Percentiles rank a stretch among this genome's conserved stretches.
phyloP scores from a whole-genome alignment of 2,888 invertebrate genomes.

The Cryptops parisi region DNA sequence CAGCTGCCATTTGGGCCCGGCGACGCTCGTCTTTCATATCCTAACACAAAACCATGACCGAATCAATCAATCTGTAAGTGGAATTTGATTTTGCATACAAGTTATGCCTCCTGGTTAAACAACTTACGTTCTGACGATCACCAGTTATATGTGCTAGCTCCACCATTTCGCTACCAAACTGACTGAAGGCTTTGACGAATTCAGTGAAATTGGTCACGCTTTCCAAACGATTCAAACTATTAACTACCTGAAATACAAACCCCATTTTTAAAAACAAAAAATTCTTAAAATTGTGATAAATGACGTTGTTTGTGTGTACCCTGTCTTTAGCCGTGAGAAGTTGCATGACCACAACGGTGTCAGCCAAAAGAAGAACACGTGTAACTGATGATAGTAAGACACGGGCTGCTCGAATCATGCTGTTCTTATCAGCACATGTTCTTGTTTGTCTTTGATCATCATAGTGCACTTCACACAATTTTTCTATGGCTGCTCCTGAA shows the following conservation, averaged over 20 bases:
- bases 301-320: no score
- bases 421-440: conserved; percentile 40
- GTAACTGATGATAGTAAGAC: conserved; percentile 90
- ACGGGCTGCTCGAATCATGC: conserved; percentile 80
- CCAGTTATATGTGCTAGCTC: conserved; percentile 89
- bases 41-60: conserved; percentile 23
- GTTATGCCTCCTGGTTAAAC: no score
- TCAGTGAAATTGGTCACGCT: conserved; percentile 51
- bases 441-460: conserved; percentile 22
- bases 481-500: conserved; percentile 79
- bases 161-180: conserved; percentile 98
- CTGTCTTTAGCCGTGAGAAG: conserved; percentile 90
- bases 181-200: conserved; percentile 96
- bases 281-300: not conserved
- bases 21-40: conserved; percentile 64
- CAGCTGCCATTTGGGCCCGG: conserved; percentile 90
- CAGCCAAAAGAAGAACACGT: conserved; percentile 84
- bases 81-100: no score
- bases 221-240: conserved; percentile 32
- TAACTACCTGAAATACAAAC: conserved; percentile 20
- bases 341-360: conserved; percentile 95
- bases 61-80: not conserved
- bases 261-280: not conserved
- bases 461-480: conserved; percentile 56
- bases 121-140: conserved; percentile 54